phyloP scores from a whole-genome alignment of 1,140 invertebrate genomes.

The Ooceraea biroi region DNA sequence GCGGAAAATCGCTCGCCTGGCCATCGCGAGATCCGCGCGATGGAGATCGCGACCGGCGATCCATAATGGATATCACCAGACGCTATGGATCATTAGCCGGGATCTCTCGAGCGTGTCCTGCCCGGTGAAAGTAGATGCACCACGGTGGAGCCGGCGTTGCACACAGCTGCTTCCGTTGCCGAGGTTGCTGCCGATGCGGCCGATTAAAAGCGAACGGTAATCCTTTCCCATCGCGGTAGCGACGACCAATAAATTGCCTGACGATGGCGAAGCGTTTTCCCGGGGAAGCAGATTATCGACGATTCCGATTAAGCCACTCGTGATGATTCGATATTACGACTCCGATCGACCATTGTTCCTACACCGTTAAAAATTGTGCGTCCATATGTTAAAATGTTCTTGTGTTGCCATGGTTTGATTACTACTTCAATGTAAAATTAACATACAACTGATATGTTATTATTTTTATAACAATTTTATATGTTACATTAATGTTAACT shows the following conservation, averaged over 20 bases:
- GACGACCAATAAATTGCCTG: constrained; percentile 37
- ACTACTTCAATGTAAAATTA: too few species aligned
- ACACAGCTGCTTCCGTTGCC: constrained; percentile 53
- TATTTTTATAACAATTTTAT: too few species aligned
- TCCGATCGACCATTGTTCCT: constrained; percentile 20
- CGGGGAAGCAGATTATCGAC: constrained; percentile 18
- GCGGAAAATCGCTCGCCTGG: background rate
- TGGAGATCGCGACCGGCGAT: constrained; percentile 24
- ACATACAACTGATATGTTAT: too few species aligned
- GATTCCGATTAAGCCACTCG: constrained; percentile 14
- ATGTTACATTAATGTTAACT: too few species aligned
- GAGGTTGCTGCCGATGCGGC: constrained; percentile 51
- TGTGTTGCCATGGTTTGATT: too few species aligned
- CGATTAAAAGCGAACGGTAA: constrained; percentile 54
- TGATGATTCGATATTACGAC: constrained; percentile 11
- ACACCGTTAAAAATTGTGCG: too few species aligned
- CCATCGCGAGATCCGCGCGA: background rate
- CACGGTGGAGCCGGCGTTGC: constrained; percentile 28
- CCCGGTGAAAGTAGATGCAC: constrained; percentile 71
- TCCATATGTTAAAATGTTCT: too few species aligned
- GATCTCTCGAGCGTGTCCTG: constrained; percentile 65
- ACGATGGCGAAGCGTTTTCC: constrained; percentile 18
- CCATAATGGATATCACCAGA: constrained; percentile 50
- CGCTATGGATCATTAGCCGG: constrained; percentile 53
- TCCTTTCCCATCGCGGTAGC: constrained; percentile 21